Conservation (phyloP, 1,140 invertebrate genomes). For the Halyomorpha halys region DNA sequence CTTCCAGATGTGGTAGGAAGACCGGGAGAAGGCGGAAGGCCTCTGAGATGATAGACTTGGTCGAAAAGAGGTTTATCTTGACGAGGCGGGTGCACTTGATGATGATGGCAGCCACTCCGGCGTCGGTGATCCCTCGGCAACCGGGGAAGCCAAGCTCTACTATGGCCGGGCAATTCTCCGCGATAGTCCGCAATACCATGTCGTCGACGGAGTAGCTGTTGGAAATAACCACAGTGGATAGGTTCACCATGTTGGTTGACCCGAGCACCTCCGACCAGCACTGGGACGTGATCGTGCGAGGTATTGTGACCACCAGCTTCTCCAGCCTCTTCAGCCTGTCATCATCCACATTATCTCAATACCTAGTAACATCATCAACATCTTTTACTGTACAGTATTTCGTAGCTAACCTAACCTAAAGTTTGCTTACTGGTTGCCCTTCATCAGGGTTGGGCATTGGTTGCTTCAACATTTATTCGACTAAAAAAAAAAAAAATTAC, state of each 20-base stretch:
- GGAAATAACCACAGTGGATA: background rate
- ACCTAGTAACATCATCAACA: background rate
- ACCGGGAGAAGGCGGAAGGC: slow-evolving; percentile 17
- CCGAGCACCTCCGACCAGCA: slow-evolving; percentile 10
- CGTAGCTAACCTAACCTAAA: too few relatives aligned
- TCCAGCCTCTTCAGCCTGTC: slow-evolving; percentile 4
- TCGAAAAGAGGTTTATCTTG: slow-evolving; percentile 21
- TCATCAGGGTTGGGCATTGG: too few relatives aligned
- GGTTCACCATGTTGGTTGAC: background rate
- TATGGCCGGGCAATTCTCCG: background rate
- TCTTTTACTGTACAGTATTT: background rate
- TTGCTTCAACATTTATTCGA: too few relatives aligned
- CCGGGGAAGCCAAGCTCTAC: slow-evolving; percentile 1
- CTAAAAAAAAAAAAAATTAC: too few relatives aligned
- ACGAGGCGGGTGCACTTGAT: background rate
- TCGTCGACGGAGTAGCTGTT: slow-evolving; percentile 20
- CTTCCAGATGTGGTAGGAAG: background rate
- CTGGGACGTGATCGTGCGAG: slow-evolving; percentile 4
- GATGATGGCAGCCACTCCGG: slow-evolving; percentile 1
- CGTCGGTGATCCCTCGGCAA: slow-evolving; percentile 5
- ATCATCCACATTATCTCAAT: background rate
- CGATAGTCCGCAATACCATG: slow-evolving; percentile 6
- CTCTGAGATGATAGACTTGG: slow-evolving; percentile 1
- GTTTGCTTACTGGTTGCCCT: too few relatives aligned
- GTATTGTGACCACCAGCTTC: slow-evolving; percentile 20